Base-by-base conservation (phyloP, 2,888 invertebrate species). In the Polyommatus iphigenia region DNA sequence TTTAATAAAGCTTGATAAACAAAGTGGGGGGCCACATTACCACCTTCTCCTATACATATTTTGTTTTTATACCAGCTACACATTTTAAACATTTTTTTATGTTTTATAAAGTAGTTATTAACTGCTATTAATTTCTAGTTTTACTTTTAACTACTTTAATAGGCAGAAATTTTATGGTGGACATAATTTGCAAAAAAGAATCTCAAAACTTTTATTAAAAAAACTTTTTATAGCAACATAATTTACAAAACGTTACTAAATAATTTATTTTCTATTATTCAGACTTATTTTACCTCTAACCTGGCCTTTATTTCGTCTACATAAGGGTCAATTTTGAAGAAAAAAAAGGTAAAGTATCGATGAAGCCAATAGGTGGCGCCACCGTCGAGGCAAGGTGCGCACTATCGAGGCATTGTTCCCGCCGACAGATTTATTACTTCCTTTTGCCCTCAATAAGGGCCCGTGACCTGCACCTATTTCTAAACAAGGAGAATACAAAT, bases 391-490 rank as follows among this genome's bases (percentile, higher is more conserved):
- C 83, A 91, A 92, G 91, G 92, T 93, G 92, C 87, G 88, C 88
- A 87, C 92, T 93, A 94, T 93, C 93, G 93, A 89, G 84, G 91
- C 89, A 94, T 94, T 93, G 93, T 93, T 93, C 90, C 88, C 90
- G 88, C 88, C 91, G 91, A 92, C 91, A 93, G 93, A 93, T 94
- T 94, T 94, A 94, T 91, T 90, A 90, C 93, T 94, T 94, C 94
- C 94, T 91, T 91, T 93, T 92, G 94, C 88, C 93, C 94, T 91
- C 90, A 92, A 94, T 93, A 93, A 93, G 93, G 94, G 92, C 91
- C 90, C 90, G 89, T 89, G 92, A 93, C 91, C 92, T 88, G 83
- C 85, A 86, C 88, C 86, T 82, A 84, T 84, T 88, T 84, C 86
- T 86, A 85, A 87, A 86, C 85, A 85, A 87, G 81, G 83, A 81